Evolutionary conservation across 2,113 vertebrate species (phyloP), one percentile per base, ranked within the genome.

Genomic region (Dicerorhinus sumatrensis): DNA sequence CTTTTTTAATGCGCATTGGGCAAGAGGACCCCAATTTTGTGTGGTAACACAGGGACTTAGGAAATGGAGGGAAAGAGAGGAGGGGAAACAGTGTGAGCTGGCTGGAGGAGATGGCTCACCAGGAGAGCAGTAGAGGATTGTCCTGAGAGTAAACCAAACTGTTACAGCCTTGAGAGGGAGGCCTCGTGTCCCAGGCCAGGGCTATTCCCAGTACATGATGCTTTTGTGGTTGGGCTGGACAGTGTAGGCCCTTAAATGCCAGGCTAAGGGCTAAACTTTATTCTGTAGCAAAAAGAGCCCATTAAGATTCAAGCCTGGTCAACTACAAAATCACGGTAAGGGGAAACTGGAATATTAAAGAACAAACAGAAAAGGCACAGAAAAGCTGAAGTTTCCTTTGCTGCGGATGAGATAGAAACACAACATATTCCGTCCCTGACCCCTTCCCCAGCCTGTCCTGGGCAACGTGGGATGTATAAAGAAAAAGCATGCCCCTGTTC

Each of bases 311-410:
- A 97, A 97, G 92, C 60, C n/a, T 92, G 56, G 96, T 69, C 83
- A 97, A 58, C 51, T 63, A 51, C 58, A 77, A 92, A 98, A 94
- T 58, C 96, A 93, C 97, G 87, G 70, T 94, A 96, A 95, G 86
- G 93, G 62, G 79, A 97, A 51, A n/a, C n/a, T 54, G 4, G 56
- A 82, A 84, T 69, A 72, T 36, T 94, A 95, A n/a, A 97, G 94
- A 96, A 86, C 46, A 96, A 94, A 73, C 31, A 72, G 48, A 48
- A 97, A 89, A 20, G 96, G 33, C 33, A 0, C 6, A 10, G 76
- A 94, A 70, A 89, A 84, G 36, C 11, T 72, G 9, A 93, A 20
- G 14, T 51, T 94, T 58, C 79, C 83, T 39, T 69, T 94, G 75
- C 46, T 54, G 39, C 54, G 77, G 73, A 90, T 20, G 83, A 94